Evolutionary conservation across 2,797 vertebrate genomes (phyloP).

Genomic region (Mus minutoides): DNA sequence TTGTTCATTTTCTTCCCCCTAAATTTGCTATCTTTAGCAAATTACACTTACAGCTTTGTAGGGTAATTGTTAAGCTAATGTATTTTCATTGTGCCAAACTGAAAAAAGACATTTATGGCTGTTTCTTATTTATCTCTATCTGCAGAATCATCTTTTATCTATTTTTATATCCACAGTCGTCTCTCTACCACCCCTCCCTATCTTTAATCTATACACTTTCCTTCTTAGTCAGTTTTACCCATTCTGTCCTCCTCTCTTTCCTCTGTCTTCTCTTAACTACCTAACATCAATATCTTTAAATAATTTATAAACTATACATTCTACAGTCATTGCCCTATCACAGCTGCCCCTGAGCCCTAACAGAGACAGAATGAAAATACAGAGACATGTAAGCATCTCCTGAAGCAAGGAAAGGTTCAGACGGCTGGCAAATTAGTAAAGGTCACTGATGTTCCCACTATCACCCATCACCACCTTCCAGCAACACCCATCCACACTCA

Average conservation of each 20-base stretch:
- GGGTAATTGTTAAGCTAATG: background rate
- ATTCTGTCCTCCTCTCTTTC: background rate
- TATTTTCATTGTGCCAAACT: background rate
- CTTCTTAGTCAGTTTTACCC: background rate
- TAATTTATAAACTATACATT: background rate
- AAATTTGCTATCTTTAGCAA: background rate
- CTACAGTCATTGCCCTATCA: background rate
- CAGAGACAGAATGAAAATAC: background rate
- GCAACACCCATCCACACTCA: too few relatives aligned
- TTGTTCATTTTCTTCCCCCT: background rate
- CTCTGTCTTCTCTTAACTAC: background rate
- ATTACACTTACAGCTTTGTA: background rate
- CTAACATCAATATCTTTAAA: background rate
- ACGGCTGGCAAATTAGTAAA: background rate
- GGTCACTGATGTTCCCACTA: background rate
- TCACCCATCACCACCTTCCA: background rate
- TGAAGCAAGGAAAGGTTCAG: background rate
- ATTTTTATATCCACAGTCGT: background rate
- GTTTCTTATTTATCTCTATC: background rate
- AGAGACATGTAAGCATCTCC: background rate
- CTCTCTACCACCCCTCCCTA: background rate
- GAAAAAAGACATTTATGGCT: background rate
- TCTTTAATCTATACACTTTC: background rate
- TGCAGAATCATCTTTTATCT: background rate
- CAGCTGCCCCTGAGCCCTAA: background rate